A percentile compares a stretch with the other conserved stretches of the same genome.
Evolutionary conservation across 2,113 vertebrate species (phyloP).

Genomic region (Trinectes maculatus): DNA sequence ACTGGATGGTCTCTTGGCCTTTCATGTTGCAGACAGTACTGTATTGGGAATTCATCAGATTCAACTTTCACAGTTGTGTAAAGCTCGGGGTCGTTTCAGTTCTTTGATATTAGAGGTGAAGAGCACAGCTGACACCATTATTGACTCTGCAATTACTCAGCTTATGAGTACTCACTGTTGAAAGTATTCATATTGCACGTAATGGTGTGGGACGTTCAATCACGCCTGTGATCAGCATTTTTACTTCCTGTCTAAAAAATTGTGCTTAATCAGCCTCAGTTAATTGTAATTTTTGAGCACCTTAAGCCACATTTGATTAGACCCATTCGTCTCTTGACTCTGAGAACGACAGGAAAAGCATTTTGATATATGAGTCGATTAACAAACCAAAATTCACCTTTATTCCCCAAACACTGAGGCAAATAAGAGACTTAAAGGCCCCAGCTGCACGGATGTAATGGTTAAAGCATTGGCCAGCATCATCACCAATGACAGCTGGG

Average conservation of each 20-base stretch:
- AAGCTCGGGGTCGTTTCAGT: constrained; percentile 67
- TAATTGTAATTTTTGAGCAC: constrained; percentile 17
- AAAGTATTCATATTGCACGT: no score
- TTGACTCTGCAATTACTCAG: constrained; percentile 59
- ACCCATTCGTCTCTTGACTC: constrained; percentile 31
- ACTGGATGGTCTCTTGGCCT: constrained; percentile 47
- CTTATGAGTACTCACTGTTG: no score
- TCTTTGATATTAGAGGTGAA: constrained; percentile 66
- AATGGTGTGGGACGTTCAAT: neutral
- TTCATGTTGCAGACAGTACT: constrained; percentile 54
- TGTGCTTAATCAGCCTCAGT: constrained; percentile 27
- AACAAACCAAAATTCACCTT: constrained; percentile 49
- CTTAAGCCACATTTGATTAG: constrained; percentile 45
- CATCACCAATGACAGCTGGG: constrained; percentile 62
- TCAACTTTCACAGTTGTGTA: constrained; percentile 57
- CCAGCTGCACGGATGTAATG: constrained; percentile 69
- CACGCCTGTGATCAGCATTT: constrained; percentile 3
- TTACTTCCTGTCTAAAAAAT: constrained; percentile 8
- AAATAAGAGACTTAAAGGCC: constrained; percentile 48
- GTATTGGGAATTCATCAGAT: constrained; percentile 61
- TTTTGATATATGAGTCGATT: constrained; percentile 66
- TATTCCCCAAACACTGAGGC: constrained; percentile 47
- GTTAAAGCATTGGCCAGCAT: constrained; percentile 60
- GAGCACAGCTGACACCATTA: constrained; percentile 56
- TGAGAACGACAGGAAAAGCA: constrained; percentile 26